Evolutionary conservation across 1,140 invertebrate species (phyloP), one percentile per base, ranked within the genome.

Genomic region (Hirudo medicinalis): DNA sequence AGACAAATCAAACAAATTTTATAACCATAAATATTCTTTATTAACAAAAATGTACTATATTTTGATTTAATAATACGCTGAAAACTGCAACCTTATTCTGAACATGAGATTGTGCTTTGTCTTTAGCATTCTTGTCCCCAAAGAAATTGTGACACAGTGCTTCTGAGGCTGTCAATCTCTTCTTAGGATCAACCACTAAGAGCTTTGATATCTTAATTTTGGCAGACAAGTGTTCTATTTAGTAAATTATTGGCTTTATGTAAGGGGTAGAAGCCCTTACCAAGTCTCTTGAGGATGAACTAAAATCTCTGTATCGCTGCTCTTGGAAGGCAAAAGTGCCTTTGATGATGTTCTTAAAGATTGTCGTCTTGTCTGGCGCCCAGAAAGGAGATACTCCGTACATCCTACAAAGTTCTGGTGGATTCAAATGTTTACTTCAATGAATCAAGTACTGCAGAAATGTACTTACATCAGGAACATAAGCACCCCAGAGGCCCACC

Each of bases 361-460:
- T 96, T 20, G 94, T 86, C 88, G 95, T 92, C 85, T 96, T 93
- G 81, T 95, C 95, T 43, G 93, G 86, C 82, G 97, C 93, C 92
- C 94, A 97, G 84, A 97, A 97, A n/a, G 94, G 94, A 63, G 94
- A 94, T 83, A 92, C 97, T 20, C 94, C 94, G 40, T 95, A 92
- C 71, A 97, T 82, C 29, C 57, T 63, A 32, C 11, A 63, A 49
- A 19, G 57, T 63, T 63, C 9, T 63, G 57, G 0, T 63, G 4
- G 9, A 49, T 11, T 49, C 43, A 49, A 49, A 49, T 49, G 43
- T 49, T 49, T 49, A 17, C 15, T 9, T 49, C 11, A 49, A 49
- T 49, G 43, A 15, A 49, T 17, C 15, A 49, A 15, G 15, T 49
- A 49, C 43, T 49, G 15, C 11, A 63, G 11, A 25, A 63, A 63